Evolutionary conservation across 37 sponge, comb jelly and placozoan species (phyloP).

Genomic region (Bolinopsis microptera): DNA sequence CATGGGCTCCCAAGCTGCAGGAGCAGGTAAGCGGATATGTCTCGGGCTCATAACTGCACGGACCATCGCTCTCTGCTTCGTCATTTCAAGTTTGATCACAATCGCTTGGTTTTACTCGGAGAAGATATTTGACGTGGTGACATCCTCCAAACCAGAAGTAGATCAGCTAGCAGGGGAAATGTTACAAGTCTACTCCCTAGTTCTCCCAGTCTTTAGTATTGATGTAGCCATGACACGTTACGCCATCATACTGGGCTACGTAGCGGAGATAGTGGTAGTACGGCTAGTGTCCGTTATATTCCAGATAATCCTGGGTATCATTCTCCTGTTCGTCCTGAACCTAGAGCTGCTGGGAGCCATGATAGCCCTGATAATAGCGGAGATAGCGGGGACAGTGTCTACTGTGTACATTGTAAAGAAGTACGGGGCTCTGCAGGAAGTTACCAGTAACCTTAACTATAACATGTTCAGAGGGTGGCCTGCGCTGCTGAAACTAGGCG

Average conservation of each 20-base stretch:
- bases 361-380: background rate
- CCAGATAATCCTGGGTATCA: background rate
- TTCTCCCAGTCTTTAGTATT: background rate
- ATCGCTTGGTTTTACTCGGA: slow-evolving; percentile 28
- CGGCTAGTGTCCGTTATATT: background rate
- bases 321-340: background rate
- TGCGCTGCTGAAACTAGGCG: background rate
- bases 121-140: background rate
- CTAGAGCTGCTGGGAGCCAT: background rate
- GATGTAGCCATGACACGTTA: slow-evolving; percentile 22
- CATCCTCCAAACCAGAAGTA: background rate
- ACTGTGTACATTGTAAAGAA: background rate
- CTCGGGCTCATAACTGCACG: slow-evolving; percentile 40
- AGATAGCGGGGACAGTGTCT: background rate
- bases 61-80: background rate
- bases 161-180: background rate
- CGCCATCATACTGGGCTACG: slow-evolving; percentile 34
- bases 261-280: background rate
- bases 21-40: background rate
- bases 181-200: slow-evolving; percentile 7
- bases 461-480: slow-evolving; percentile 23
- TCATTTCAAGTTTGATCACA: background rate
- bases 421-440: background rate
- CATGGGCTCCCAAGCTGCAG: slow-evolving; percentile 44
- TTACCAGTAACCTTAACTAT: background rate